Conservation (phyloP, 2,113 vertebrate species). For the Condylura cristata region DNA sequence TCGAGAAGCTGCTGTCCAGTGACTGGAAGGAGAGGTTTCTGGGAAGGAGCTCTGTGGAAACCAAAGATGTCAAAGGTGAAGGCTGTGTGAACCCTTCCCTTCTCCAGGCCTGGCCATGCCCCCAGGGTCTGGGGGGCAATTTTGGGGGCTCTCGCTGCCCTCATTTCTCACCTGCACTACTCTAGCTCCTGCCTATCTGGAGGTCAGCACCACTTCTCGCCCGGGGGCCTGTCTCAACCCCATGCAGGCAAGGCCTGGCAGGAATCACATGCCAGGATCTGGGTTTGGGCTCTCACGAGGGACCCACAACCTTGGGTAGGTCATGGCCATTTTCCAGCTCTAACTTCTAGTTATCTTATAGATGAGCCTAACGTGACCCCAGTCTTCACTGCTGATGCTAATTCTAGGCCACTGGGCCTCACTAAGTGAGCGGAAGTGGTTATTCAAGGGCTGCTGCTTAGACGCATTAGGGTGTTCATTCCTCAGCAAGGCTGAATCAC, state of each 20-base stretch:
- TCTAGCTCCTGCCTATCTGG: background rate
- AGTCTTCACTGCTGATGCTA: background rate
- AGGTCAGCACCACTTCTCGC: background rate
- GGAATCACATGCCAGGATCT: background rate
- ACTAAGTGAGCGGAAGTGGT: background rate
- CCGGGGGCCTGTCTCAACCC: background rate
- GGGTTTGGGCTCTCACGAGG: background rate
- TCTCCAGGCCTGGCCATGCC: background rate
- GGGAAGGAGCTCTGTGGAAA: constrained; percentile 86
- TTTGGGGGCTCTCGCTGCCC: background rate
- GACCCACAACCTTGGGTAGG: background rate
- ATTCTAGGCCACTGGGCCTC: background rate
- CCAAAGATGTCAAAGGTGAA: constrained; percentile 94
- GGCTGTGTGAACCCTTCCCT: background rate
- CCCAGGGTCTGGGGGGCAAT: background rate
- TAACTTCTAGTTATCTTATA: too few relatives aligned
- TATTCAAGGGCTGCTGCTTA: background rate
- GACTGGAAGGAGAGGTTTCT: constrained; percentile 96
- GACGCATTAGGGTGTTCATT: background rate
- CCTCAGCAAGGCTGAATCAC: too few relatives aligned
- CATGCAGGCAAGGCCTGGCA: background rate
- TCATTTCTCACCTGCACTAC: background rate
- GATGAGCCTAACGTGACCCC: background rate
- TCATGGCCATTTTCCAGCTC: background rate
- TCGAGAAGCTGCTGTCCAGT: constrained; percentile 94